Conservation (phyloP, 2,888 invertebrate genomes). For the Apodemia hepburni region DNA sequence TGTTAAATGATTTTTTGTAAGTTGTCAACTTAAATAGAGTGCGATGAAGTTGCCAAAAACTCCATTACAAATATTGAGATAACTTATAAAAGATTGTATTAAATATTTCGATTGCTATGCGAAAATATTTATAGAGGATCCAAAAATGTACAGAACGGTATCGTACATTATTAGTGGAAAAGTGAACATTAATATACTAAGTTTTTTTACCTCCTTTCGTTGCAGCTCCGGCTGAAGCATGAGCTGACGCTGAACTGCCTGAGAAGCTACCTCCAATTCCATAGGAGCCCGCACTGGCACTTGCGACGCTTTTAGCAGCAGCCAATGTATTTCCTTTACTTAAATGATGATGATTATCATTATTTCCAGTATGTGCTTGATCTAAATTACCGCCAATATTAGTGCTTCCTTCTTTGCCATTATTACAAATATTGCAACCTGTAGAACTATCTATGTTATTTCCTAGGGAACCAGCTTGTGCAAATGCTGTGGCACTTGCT, state of each 20-base stretch:
- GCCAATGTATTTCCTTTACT: constrained; percentile 34
- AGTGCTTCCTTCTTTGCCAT: not conserved
- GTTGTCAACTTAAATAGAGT: no score
- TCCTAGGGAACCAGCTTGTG: constrained; percentile 36
- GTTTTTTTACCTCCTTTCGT: constrained; percentile 52
- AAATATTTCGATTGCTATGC: no score
- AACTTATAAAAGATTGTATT: no score
- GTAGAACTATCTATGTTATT: constrained; percentile 21
- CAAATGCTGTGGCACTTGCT: constrained; percentile 42
- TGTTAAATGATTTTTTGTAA: no score
- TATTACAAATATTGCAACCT: constrained; percentile 5
- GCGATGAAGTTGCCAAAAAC: no score
- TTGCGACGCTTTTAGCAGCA: constrained; percentile 49
- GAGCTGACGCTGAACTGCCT: constrained; percentile 59
- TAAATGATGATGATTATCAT: not conserved
- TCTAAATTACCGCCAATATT: not conserved
- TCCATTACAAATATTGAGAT: no score
- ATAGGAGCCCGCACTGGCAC: constrained; percentile 36
- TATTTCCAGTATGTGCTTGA: constrained; percentile 3
- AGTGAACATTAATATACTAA: not conserved
- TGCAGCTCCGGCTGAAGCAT: constrained; percentile 53
- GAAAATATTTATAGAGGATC: no score
- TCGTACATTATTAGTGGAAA: not conserved
- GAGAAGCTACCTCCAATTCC: constrained; percentile 48
- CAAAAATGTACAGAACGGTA: no score